A percentile compares a stretch with the other conserved stretches of the same genome.
Evolutionary conservation across 2,797 vertebrate species (phyloP).

Genomic region (Aphelocoma californica): DNA sequence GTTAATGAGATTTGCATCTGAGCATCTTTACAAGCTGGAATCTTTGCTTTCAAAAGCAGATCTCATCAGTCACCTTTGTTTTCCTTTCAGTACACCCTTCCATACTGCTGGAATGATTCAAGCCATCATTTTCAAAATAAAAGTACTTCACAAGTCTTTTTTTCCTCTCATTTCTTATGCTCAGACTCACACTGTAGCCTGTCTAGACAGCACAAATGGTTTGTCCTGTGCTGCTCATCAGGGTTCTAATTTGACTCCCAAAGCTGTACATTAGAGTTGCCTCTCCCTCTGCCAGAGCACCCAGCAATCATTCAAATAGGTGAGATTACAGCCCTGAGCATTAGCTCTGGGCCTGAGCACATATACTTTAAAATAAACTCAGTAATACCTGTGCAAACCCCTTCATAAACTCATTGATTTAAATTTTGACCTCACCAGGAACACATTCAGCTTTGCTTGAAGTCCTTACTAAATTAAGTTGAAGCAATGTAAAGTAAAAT

Average conservation of each 20-base stretch:
- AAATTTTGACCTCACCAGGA: neutral
- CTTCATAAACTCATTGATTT: neutral
- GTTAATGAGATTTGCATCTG: constrained; percentile 28
- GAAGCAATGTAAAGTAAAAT: neutral
- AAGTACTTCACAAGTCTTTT: neutral
- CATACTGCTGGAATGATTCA: neutral
- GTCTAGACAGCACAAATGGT: neutral
- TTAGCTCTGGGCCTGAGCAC: neutral
- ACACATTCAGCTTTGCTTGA: neutral
- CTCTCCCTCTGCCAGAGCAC: neutral
- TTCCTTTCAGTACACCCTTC: neutral
- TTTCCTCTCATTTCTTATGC: neutral
- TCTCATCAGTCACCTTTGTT: neutral
- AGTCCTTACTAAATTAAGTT: neutral
- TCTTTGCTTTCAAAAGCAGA: constrained; percentile 8
- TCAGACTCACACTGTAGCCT: neutral
- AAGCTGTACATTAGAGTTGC: neutral
- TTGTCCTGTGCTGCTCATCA: neutral
- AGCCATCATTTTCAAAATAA: neutral
- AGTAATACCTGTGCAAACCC: neutral
- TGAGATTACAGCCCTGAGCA: neutral
- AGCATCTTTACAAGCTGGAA: neutral
- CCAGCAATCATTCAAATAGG: neutral
- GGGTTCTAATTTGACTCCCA: neutral
- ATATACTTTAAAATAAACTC: neutral